A percentile compares a stretch with the other conserved stretches of the same genome.
phyloP scores from a whole-genome alignment of 2,113 vertebrate genomes.

The Petaurus breviceps region DNA sequence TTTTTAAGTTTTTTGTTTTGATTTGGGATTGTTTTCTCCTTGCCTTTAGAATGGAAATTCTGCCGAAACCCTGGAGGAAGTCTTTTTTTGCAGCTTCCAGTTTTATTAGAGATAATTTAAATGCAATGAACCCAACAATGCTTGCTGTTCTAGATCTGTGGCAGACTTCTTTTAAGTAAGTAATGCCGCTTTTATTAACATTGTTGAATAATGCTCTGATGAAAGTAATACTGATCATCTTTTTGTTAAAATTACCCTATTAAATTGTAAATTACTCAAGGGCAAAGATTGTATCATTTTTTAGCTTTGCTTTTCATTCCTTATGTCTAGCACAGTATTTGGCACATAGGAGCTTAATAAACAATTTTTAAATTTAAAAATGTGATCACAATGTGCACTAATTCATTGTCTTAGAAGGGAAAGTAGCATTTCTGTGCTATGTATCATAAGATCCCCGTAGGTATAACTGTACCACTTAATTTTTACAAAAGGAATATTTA shows the following conservation, averaged over 20 bases:
- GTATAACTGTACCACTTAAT: background rate
- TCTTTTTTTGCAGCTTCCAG: slow-evolving; percentile 83
- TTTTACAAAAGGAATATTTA: background rate
- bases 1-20: background rate
- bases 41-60: slow-evolving; percentile 83
- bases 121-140: slow-evolving; percentile 89
- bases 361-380: background rate
- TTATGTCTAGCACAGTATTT: background rate
- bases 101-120: slow-evolving; percentile 85
- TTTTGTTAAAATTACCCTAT: background rate
- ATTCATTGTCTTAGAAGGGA: background rate
- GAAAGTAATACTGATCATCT: background rate
- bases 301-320: background rate
- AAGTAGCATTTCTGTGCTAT: background rate
- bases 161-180: slow-evolving; percentile 89
- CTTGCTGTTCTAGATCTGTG: slow-evolving; percentile 86
- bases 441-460: background rate
- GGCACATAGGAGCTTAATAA: background rate
- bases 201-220: background rate
- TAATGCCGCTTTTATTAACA: background rate
- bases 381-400: background rate
- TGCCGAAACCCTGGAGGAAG: slow-evolving; percentile 91
- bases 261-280: background rate
- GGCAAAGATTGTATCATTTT: background rate
- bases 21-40: slow-evolving; percentile 30